Conservation (phyloP, 2,888 invertebrate species). For the Linyphia triangularis region DNA sequence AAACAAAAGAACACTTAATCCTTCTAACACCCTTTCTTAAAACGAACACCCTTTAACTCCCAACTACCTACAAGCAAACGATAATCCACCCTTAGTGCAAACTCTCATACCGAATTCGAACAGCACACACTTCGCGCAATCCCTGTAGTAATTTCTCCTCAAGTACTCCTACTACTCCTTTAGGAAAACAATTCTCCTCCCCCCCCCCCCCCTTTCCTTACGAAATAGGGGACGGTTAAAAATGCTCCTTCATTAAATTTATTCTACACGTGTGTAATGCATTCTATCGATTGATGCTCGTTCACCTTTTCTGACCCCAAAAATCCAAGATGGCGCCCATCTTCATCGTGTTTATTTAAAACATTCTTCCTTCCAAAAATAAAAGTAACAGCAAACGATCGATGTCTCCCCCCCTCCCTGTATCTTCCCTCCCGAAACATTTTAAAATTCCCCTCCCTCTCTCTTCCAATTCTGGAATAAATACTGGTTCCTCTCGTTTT, state of each 20-base stretch:
- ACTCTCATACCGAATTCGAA: neutral
- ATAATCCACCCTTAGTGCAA: neutral
- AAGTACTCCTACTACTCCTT: no score
- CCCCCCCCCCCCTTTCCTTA: neutral
- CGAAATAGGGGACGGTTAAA: neutral
- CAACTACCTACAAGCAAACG: neutral
- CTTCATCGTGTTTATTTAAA: constrained; percentile 49
- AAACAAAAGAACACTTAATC: constrained; percentile 10
- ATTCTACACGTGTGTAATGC: constrained; percentile 16
- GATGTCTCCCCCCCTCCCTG: neutral
- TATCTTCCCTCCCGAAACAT: no score
- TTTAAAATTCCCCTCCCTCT: neutral
- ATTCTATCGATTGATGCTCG: constrained; percentile 34
- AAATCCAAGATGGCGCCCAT: constrained; percentile 58
- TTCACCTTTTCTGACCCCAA: constrained; percentile 46
- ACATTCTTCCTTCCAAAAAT: constrained; percentile 12
- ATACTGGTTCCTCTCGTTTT: neutral
- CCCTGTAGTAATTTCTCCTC: no score
- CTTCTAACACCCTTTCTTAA: neutral
- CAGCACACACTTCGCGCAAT: neutral
- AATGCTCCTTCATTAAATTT: constrained; percentile 32
- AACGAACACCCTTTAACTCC: neutral
- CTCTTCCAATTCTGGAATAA: constrained; percentile 14
- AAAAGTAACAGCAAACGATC: constrained; percentile 26
- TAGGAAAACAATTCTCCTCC: neutral